These are phyloP conservation scores for Hippoglossus hippoglossus DNA, from an alignment of 2,797 vertebrate species.

Conservation along the genomic window DNA sequence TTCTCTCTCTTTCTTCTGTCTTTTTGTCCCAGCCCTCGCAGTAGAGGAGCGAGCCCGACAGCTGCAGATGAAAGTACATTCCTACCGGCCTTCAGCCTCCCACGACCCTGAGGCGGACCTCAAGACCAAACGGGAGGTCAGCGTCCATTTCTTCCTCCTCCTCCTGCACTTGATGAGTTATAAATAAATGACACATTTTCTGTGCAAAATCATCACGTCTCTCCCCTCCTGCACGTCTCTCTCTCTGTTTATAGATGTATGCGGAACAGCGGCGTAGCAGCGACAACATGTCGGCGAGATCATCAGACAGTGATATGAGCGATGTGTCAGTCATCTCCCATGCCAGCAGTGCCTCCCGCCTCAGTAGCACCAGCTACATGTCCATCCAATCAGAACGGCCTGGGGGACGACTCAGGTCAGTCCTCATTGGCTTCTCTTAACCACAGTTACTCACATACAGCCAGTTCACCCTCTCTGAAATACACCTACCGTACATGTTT, in stretches of 20 bases:
- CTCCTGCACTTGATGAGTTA: neutral
- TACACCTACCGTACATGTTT: neutral
- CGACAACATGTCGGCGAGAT: slow-evolving; percentile 96
- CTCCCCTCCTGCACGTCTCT: neutral
- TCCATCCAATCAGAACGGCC: slow-evolving; percentile 97
- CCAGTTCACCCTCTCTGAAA: neutral
- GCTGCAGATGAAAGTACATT: slow-evolving; percentile 93
- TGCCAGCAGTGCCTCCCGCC: slow-evolving; percentile 98
- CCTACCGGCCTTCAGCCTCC: slow-evolving; percentile 93
- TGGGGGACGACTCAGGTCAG: slow-evolving; percentile 94
- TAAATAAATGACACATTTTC: too few species aligned
- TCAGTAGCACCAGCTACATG: slow-evolving; percentile 99
- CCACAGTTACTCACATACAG: neutral
- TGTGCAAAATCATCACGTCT: neutral
- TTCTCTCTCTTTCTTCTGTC: neutral
- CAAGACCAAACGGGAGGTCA: slow-evolving; percentile 91
- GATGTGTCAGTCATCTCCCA: slow-evolving; percentile 95
- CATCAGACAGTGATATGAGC: slow-evolving; percentile 97
- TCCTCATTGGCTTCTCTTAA: neutral
- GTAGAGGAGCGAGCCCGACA: slow-evolving; percentile 94
- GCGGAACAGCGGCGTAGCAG: slow-evolving; percentile 94
- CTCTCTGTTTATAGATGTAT: slow-evolving; percentile 81
- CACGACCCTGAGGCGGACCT: slow-evolving; percentile 93
- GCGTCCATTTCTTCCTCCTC: slow-evolving; percentile 39
- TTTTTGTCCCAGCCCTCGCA: slow-evolving; percentile 85